Evolutionary conservation across 2,113 vertebrate genomes (phyloP), one percentile per base, ranked within the genome.

Genomic region (Carollia perspicillata): DNA sequence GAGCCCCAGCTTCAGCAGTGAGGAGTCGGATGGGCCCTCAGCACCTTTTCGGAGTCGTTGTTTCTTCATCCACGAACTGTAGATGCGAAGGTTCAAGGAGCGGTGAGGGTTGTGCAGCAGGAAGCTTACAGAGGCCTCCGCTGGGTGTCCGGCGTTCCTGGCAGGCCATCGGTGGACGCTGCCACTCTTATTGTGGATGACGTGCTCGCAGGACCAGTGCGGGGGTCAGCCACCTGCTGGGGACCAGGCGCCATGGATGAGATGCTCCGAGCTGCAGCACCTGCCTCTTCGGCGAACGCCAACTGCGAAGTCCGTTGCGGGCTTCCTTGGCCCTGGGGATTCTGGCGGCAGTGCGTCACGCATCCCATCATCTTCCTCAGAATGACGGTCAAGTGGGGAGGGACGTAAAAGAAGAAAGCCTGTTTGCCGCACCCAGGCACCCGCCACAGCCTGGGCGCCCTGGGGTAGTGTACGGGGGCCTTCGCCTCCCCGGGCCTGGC

Each of bases 161-260:
- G 77, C 0, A 14, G 11, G 65, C 47, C 17, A 0, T 23, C 0
- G 0, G 78, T 6, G 40, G 77, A 30, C 0, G 4, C 14, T 5
- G 47, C 37, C 37, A n/a, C 75, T 37, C 55, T 89, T 89, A 72
- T 81, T 93, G 85, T 68, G 71, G 89, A 97, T 96, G 95, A 97
- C 97, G 97, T 97, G 98, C 96, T 98, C 97, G 84, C 88, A 92
- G 98, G 97, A 97, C 97, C 92, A 69, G 96, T 68, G 97, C 78
- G 72, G 87, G 97, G 97, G 97, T 98, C 98, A 98, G 87, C 97
- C 98, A 94, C 0, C n/a, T 69, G 98, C 95, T 96, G 97, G 97
- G 97, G 98, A 42, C 77, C 8, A 98, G 95, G 93, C 44, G 47
- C 83, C 63, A 72, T 95, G 97, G 97, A 90, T 92, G 74, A 33